Evolutionary conservation across 2,888 invertebrate species (phyloP).

Genomic region (Cancer borealis): DNA sequence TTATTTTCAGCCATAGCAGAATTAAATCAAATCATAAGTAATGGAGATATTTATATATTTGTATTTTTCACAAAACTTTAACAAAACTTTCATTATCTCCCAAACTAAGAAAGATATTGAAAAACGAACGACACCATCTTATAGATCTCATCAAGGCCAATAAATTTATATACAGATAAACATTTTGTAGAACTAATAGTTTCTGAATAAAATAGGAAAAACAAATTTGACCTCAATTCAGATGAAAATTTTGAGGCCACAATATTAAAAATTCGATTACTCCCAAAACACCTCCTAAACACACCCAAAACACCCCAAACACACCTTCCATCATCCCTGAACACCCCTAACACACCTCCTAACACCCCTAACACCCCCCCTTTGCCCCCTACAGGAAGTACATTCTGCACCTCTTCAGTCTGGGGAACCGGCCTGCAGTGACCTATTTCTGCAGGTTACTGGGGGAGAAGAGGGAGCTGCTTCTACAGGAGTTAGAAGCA

Average conservation of each 20-base stretch:
- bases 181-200: neutral
- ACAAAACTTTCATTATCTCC: too few relatives aligned
- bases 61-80: too few relatives aligned
- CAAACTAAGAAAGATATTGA: too few relatives aligned
- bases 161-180: too few relatives aligned
- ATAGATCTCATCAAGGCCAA: too few relatives aligned
- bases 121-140: too few relatives aligned
- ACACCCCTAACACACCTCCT: too few relatives aligned
- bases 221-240: neutral
- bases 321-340: neutral
- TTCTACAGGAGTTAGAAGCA: slow-evolving; percentile 70
- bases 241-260: too few relatives aligned
- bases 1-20: too few relatives aligned
- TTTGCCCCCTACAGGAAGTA: slow-evolving; percentile 68
- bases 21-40: too few relatives aligned
- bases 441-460: slow-evolving; percentile 70
- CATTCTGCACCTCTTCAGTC: slow-evolving; percentile 73
- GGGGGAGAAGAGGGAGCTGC: slow-evolving; percentile 69
- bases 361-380: neutral
- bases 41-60: too few relatives aligned
- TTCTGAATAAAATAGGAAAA: neutral
- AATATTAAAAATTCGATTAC: too few relatives aligned
- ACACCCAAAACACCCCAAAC: neutral
- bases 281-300: neutral
- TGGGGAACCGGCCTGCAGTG: slow-evolving; percentile 74